phyloP scores from a whole-genome alignment of 2,113 vertebrate species.

The Ellobius talpinus region DNA sequence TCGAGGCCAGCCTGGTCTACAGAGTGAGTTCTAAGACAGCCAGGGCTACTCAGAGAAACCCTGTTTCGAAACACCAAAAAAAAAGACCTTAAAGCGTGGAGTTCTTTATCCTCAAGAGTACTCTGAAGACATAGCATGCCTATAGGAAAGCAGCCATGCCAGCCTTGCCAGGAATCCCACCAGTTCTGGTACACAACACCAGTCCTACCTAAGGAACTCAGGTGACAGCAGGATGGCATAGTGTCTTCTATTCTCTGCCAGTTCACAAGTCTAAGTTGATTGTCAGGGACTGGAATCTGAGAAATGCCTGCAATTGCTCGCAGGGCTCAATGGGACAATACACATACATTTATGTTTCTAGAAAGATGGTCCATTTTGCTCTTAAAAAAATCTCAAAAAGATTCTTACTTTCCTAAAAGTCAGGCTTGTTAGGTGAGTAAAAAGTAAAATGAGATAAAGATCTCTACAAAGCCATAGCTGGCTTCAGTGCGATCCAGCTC shows the following conservation, averaged over 20 bases:
- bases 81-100: neutral
- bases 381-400: neutral
- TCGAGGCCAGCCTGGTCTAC: neutral
- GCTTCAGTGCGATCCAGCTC: neutral
- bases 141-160: neutral
- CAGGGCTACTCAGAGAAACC: neutral
- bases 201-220: neutral
- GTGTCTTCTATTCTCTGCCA: neutral
- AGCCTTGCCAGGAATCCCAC: neutral
- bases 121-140: neutral
- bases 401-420: neutral
- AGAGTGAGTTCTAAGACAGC: neutral
- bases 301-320: neutral
- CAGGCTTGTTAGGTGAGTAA: neutral
- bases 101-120: neutral
- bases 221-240: neutral
- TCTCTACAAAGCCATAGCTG: neutral
- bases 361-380: neutral
- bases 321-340: neutral
- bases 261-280: neutral
- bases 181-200: neutral
- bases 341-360: neutral
- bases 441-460: neutral
- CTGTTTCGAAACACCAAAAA: neutral
- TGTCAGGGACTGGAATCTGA: neutral